Evolutionary conservation across 2,797 vertebrate species (phyloP), one percentile per base, ranked within the genome.

Genomic region (Aphelocoma californica): DNA sequence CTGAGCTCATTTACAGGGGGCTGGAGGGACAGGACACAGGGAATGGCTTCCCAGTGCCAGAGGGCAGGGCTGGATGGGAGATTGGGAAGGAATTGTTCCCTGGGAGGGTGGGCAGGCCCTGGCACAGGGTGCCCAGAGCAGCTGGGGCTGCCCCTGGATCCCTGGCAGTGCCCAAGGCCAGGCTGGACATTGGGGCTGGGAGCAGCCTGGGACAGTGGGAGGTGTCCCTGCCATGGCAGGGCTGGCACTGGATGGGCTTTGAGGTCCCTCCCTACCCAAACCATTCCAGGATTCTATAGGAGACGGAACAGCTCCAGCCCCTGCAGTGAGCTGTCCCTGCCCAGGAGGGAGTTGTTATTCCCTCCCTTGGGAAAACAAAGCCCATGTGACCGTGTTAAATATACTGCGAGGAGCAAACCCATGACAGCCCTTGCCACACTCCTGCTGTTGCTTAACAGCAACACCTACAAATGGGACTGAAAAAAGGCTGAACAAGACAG

Each of bases 371-470:
- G 80, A 70, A 73, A 78, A 81, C 94, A 86, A 61, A 85, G 72
- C 47, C 38, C 92, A 92, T 12, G 93, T 95, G 93, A 92, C 72
- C 18, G 20, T 20, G 79, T 77, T 88, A 92, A 90, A 90, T 93
- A 75, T 88, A 81, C 86, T 57, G 66, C 29, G 1, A 23, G 86
- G 3, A 75, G 77, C 83, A 24, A 60, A 42, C 92, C 89, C 86
- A 26, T 92, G 94, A 40, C 58, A 25, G 58, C 20, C 6, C 1
- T 92, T 93, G 92, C 94, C 86, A 73, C 87, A 73, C 71, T 44
- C 6, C 74, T 34, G 26, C 56, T 42, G 3, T 89, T 94, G 92
- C 95, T 69, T 58, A 48, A 82, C 70, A 70, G 70, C 32, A 45
- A 21, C 81, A 61, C 90, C 78, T 77, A 44, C 42, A 71, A 38